A percentile compares a stretch with the other conserved stretches of the same genome.
These are phyloP conservation scores for Liposcelis brunnea DNA, from an alignment of 2,888 invertebrate species.

Conservation along the genomic window DNA sequence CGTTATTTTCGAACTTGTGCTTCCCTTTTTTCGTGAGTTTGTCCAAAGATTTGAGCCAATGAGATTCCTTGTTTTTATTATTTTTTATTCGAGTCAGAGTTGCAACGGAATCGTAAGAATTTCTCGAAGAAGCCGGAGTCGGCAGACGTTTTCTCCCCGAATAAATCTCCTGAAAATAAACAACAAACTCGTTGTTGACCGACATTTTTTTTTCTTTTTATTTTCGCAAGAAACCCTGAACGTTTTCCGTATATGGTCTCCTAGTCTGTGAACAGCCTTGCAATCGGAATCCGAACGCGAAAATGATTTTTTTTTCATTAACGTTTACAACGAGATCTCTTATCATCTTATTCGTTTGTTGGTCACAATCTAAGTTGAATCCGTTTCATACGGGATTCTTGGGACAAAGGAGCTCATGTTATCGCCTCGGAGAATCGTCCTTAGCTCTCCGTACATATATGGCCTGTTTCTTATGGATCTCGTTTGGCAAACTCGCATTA, in stretches of 20 bases:
- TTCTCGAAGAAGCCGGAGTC: slow-evolving; percentile 33
- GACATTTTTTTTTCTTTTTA: neutral
- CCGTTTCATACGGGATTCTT: too few species aligned
- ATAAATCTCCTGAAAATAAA: neutral
- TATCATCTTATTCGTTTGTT: too few species aligned
- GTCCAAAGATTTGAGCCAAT: slow-evolving; percentile 68
- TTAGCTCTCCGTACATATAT: too few species aligned
- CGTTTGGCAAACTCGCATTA: too few species aligned
- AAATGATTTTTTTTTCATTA: too few species aligned
- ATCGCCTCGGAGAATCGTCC: too few species aligned
- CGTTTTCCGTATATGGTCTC: slow-evolving; percentile 2
- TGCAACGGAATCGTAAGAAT: slow-evolving; percentile 10
- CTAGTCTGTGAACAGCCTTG: neutral
- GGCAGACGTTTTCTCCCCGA: slow-evolving; percentile 40
- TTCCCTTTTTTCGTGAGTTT: slow-evolving; percentile 43
- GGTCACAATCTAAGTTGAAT: too few species aligned
- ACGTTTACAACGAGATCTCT: too few species aligned
- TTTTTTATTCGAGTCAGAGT: slow-evolving; percentile 24
- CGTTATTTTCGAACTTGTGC: slow-evolving; percentile 27
- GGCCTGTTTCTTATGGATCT: too few species aligned
- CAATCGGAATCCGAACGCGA: too few species aligned
- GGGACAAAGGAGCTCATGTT: too few species aligned
- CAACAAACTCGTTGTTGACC: neutral
- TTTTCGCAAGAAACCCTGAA: slow-evolving; percentile 8
- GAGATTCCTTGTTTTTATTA: slow-evolving; percentile 26